Evolutionary conservation across 2,888 invertebrate species (phyloP).

Genomic region (Spicauda simplicius): DNA sequence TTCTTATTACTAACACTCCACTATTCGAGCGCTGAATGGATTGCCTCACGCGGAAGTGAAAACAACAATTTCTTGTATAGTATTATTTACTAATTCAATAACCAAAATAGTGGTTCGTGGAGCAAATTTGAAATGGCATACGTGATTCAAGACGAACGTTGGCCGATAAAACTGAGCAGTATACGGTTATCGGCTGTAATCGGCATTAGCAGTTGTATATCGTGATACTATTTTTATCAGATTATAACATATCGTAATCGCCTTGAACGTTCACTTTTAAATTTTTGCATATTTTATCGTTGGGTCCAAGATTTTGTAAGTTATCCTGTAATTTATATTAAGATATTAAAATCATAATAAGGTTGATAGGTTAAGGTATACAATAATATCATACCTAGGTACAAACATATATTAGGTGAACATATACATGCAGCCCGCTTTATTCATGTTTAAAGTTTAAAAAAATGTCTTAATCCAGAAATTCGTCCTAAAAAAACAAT

Average conservation of each 20-base stretch:
- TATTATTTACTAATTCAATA: constrained; percentile 22
- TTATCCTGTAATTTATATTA: too few species aligned
- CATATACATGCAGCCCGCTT: not conserved
- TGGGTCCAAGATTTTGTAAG: not conserved
- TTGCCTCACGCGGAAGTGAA: constrained; percentile 32
- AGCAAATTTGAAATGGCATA: constrained; percentile 66
- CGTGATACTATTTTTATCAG: constrained; percentile 61
- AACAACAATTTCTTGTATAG: constrained; percentile 15
- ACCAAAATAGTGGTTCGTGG: constrained; percentile 46
- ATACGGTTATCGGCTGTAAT: constrained; percentile 70
- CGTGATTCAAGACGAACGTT: constrained; percentile 74
- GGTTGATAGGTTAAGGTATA: too few species aligned
- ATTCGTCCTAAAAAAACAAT: not conserved
- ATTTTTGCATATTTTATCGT: constrained; percentile 11
- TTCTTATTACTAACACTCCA: constrained; percentile 36
- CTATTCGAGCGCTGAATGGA: constrained; percentile 17
- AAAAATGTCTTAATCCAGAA: not conserved
- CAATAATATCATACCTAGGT: too few species aligned
- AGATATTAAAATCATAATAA: too few species aligned
- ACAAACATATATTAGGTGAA: too few species aligned
- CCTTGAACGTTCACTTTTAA: constrained; percentile 60
- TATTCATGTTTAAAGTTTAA: not conserved
- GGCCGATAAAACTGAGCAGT: constrained; percentile 71
- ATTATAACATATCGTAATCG: constrained; percentile 52
- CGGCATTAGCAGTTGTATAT: constrained; percentile 61